phyloP scores from a whole-genome alignment of 1,140 invertebrate genomes.

The Theocolax elegans region DNA sequence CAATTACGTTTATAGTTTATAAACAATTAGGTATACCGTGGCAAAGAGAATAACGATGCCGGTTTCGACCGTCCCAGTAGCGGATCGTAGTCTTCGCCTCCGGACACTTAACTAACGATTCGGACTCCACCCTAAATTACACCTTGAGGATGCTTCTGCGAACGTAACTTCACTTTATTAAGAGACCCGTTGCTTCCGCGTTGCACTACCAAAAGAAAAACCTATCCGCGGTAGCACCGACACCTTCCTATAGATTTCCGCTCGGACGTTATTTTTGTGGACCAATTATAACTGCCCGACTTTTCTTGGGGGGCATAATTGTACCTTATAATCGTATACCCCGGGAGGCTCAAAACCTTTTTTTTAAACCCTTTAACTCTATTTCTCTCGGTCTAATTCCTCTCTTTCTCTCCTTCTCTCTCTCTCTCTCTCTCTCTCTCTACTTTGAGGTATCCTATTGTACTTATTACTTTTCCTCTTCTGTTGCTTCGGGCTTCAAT shows the following conservation, averaged over 20 bases:
- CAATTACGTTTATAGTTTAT: constrained; percentile 28
- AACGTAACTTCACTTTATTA: constrained; percentile 7
- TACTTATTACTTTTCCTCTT: constrained; percentile 17
- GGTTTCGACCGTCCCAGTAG: constrained; percentile 5
- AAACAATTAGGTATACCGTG: constrained; percentile 21
- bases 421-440: constrained; percentile 5
- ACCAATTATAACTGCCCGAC: constrained; percentile 51
- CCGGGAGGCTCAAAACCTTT: constrained; percentile 44
- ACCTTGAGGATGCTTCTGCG: neutral
- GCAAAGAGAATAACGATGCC: neutral
- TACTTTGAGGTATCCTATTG: neutral
- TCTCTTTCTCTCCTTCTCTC: constrained; percentile 28
- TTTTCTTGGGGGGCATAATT: constrained; percentile 63
- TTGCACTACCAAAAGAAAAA: constrained; percentile 1
- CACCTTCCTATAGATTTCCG: constrained; percentile 22
- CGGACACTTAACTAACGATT: neutral
- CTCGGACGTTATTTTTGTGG: constrained; percentile 14
- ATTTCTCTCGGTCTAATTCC: constrained; percentile 25
- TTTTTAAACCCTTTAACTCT: neutral
- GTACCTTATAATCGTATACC: constrained; percentile 62
- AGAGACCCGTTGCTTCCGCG: constrained; percentile 9
- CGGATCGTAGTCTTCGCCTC: neutral
- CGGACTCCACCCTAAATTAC: constrained; percentile 20
- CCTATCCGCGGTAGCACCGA: constrained; percentile 16
- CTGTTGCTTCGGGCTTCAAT: constrained; percentile 4